Percentiles rank a stretch among this genome's conserved stretches.
phyloP scores from a whole-genome alignment of 2,113 vertebrate genomes.

The Trematomus loennbergii region DNA sequence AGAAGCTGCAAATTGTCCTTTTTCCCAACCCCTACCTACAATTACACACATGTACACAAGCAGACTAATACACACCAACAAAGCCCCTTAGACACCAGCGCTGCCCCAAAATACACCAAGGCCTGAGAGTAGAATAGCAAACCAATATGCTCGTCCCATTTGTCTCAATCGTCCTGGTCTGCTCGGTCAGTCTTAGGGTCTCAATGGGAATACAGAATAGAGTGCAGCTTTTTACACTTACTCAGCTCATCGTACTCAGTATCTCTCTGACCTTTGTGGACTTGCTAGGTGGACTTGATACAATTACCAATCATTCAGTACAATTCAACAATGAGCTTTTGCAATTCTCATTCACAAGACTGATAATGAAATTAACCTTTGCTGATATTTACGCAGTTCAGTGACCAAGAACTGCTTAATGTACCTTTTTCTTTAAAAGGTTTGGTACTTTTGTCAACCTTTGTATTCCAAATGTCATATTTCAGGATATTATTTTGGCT shows the following conservation, averaged over 20 bases:
- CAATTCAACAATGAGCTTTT: slow-evolving; percentile 34
- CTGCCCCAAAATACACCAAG: slow-evolving; percentile 58
- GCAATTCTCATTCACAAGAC: slow-evolving; percentile 24
- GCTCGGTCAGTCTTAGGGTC: slow-evolving; percentile 71
- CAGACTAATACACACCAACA: slow-evolving; percentile 35
- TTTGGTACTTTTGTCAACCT: slow-evolving; percentile 8
- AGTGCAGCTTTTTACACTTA: slow-evolving; percentile 77
- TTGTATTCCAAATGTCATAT: slow-evolving; percentile 21
- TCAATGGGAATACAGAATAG: slow-evolving; percentile 74
- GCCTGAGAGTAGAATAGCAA: slow-evolving; percentile 60
- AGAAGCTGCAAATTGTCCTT: slow-evolving; percentile 68
- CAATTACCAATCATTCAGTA: slow-evolving; percentile 38
- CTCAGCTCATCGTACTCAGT: slow-evolving; percentile 63
- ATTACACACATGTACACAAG: slow-evolving; percentile 37
- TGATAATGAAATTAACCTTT: slow-evolving; percentile 24
- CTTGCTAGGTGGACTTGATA: slow-evolving; percentile 58
- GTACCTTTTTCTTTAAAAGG: slow-evolving; percentile 12
- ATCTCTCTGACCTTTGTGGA: slow-evolving; percentile 64
- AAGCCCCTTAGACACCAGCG: slow-evolving; percentile 41
- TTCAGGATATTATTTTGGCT: slow-evolving; percentile 11
- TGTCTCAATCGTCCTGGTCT: slow-evolving; percentile 77
- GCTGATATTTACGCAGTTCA: slow-evolving; percentile 4
- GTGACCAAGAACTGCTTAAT: background rate
- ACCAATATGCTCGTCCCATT: slow-evolving; percentile 72
- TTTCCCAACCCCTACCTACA: slow-evolving; percentile 47